Conservation (phyloP, 2,113 vertebrate species). For the Vulpes ferrilata region DNA sequence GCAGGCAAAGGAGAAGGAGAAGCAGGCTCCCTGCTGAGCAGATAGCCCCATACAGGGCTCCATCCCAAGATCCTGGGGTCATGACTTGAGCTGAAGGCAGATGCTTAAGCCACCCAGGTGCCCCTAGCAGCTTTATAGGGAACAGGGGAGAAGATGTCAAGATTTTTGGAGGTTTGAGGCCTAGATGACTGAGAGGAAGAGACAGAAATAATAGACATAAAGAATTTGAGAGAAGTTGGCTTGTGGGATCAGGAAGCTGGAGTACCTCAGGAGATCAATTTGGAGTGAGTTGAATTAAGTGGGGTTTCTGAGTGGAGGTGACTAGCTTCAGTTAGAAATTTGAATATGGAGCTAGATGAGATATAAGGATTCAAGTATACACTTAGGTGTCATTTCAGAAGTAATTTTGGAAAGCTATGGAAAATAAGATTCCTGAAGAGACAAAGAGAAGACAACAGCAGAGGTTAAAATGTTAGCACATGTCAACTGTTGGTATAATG, state of each 20-base stretch:
- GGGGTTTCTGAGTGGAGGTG: not conserved
- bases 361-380: not conserved
- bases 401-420: not conserved
- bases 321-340: not conserved
- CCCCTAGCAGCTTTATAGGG: not conserved
- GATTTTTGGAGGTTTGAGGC: constrained; percentile 17
- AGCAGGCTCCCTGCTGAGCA: too few relatives aligned
- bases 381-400: not conserved
- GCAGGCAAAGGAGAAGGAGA: too few relatives aligned
- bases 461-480: not conserved
- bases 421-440: constrained; percentile 8
- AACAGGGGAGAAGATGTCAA: not conserved
- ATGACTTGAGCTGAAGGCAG: too few relatives aligned
- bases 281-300: not conserved
- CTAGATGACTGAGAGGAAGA: not conserved
- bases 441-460: not conserved
- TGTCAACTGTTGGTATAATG: not conserved
- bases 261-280: not conserved
- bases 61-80: too few relatives aligned
- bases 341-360: not conserved
- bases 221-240: not conserved
- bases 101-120: too few relatives aligned
- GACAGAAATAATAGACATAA: not conserved
- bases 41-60: too few relatives aligned
- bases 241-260: not conserved